Conservation (phyloP, 2,888 invertebrate species). For the Eilema griseolum region DNA sequence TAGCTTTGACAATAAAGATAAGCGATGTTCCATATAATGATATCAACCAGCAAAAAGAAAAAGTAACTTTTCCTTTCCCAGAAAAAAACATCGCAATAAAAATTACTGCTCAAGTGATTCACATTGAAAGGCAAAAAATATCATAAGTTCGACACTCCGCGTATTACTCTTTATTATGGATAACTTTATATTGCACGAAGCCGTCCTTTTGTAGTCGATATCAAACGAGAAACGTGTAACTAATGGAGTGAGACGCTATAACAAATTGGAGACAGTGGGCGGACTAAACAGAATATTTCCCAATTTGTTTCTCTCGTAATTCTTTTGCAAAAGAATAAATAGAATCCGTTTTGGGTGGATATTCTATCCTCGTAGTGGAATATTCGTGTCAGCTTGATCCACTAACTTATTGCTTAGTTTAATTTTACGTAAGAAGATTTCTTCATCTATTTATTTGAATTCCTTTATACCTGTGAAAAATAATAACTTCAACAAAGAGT, state of each 20-base stretch:
- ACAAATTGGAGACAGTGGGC: constrained; percentile 66
- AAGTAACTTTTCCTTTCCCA: background rate
- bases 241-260: constrained; percentile 66
- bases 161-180: constrained; percentile 29
- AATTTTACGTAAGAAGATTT: constrained; percentile 23
- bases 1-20: constrained; percentile 34
- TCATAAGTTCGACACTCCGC: constrained; percentile 18
- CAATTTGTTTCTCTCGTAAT: constrained; percentile 64
- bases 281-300: constrained; percentile 65
- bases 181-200: constrained; percentile 33
- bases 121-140: constrained; percentile 21
- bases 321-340: constrained; percentile 61
- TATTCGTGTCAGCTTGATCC: constrained; percentile 56
- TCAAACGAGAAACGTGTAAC: constrained; percentile 56
- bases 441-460: constrained; percentile 16
- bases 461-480: constrained; percentile 8
- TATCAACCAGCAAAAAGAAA: constrained; percentile 22
- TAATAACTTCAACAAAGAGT: background rate
- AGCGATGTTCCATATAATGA: constrained; percentile 31
- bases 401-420: constrained; percentile 49
- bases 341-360: constrained; percentile 55
- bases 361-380: constrained; percentile 49
- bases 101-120: constrained; percentile 22
- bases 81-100: constrained; percentile 25
- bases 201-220: constrained; percentile 39